These are phyloP conservation scores for Falco naumanni DNA, from an alignment of 2,797 vertebrate species.

Conservation along the genomic window DNA sequence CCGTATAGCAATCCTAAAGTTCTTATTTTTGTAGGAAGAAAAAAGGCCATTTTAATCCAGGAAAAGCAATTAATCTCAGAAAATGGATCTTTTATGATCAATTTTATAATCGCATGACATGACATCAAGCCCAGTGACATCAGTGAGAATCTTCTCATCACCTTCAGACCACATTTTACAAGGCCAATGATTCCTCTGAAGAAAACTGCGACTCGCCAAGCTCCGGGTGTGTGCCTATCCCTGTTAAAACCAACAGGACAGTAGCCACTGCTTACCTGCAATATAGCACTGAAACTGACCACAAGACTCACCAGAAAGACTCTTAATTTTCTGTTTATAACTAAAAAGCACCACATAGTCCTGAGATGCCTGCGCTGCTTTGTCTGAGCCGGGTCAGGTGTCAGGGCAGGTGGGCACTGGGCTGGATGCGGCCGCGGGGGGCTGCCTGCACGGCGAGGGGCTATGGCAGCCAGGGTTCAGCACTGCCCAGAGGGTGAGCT, in stretches of 20 bases:
- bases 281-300: not conserved
- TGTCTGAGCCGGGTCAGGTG: not conserved
- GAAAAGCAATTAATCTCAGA: not conserved
- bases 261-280: not conserved
- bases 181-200: not conserved
- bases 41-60: not conserved
- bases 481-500: not conserved
- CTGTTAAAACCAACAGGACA: not conserved
- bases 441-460: not conserved
- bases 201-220: not conserved
- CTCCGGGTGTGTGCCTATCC: not conserved
- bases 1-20: not conserved
- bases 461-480: not conserved
- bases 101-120: not conserved
- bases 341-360: not conserved
- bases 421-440: not conserved
- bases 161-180: not conserved
- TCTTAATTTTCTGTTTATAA: not conserved
- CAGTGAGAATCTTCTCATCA: not conserved
- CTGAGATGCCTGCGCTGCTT: not conserved
- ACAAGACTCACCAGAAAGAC: not conserved
- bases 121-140: not conserved
- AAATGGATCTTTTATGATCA: not conserved
- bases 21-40: not conserved
- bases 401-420: not conserved